phyloP scores from a whole-genome alignment of 2,888 invertebrate genomes.

The Agrilus mali region DNA sequence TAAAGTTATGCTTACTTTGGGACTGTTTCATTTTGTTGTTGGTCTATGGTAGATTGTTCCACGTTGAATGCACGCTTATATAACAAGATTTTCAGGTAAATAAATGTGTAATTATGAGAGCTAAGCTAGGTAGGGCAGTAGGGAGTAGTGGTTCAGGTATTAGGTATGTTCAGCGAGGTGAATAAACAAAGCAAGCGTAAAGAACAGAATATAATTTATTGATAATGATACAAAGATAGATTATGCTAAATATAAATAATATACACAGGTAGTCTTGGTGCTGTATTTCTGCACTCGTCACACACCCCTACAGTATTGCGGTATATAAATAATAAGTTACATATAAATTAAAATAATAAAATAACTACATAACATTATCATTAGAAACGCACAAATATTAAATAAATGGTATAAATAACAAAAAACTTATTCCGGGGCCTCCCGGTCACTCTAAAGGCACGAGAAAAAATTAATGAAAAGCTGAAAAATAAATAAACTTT shows the following conservation, averaged over 20 bases:
- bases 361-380: constrained; percentile 37
- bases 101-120: no score
- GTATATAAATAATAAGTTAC: constrained; percentile 38
- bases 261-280: constrained; percentile 28
- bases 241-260: constrained; percentile 32
- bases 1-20: no score
- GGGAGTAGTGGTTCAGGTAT: constrained; percentile 21
- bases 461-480: constrained; percentile 17
- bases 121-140: constrained; percentile 15
- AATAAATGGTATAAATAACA: constrained; percentile 37
- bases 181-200: constrained; percentile 14
- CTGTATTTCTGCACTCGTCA: constrained; percentile 27
- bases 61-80: no score
- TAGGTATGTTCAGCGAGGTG: constrained; percentile 20
- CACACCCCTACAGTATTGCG: constrained; percentile 26
- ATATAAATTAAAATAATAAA: constrained; percentile 38
- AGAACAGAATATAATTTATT: constrained; percentile 39
- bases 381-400: constrained; percentile 31
- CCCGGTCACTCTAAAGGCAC: constrained; percentile 30
- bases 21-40: no score
- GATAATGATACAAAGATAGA: constrained; percentile 34
- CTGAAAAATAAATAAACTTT: constrained; percentile 27
- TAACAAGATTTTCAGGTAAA: no score
- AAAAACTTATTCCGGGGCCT: constrained; percentile 27
- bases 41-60: no score